A percentile compares a stretch with the other conserved stretches of the same genome.
Conservation (phyloP, 1,140 invertebrate species). For the Drosophila navojoa region DNA sequence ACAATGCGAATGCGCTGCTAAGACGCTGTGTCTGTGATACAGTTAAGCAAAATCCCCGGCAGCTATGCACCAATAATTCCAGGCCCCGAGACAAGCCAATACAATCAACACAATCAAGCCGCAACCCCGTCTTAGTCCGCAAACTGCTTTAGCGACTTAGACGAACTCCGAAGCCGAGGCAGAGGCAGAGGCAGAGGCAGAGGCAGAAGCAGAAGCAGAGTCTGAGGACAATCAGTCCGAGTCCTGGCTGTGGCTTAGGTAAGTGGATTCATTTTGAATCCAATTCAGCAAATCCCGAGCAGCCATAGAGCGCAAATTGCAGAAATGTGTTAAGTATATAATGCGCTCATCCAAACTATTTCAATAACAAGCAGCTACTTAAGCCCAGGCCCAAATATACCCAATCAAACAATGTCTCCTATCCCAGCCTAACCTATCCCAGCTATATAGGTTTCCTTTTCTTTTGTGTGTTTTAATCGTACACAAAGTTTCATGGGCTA, state of each 20-base stretch:
- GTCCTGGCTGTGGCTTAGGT: conserved; percentile 64
- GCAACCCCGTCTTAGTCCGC: conserved; percentile 8
- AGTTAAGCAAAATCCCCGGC: conserved; percentile 57
- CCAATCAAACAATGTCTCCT: conserved; percentile 66
- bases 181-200: neutral
- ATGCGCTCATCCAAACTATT: conserved; percentile 79
- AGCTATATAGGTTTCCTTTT: neutral
- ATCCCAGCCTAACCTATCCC: neutral
- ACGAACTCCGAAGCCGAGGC: conserved; percentile 4
- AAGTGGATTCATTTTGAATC: conserved; percentile 70
- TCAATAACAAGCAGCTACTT: conserved; percentile 69
- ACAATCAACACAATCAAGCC: conserved; percentile 25
- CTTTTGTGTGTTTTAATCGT: conserved; percentile 31
- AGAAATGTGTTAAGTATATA: conserved; percentile 78
- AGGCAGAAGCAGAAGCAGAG: conserved; percentile 2
- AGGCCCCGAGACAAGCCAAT: conserved; percentile 21
- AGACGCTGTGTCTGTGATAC: conserved; percentile 46
- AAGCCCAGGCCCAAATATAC: conserved; percentile 67
- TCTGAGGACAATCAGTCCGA: conserved; percentile 11
- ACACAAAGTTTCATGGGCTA: conserved; percentile 42
- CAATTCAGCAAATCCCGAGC: conserved; percentile 51
- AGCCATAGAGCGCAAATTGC: conserved; percentile 25
- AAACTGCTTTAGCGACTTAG: conserved; percentile 69
- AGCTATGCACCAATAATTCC: conserved; percentile 42
- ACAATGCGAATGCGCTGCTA: neutral